These are phyloP conservation scores for Thaleichthys pacificus DNA, from an alignment of 2,797 vertebrate genomes.

Conservation along the genomic window DNA sequence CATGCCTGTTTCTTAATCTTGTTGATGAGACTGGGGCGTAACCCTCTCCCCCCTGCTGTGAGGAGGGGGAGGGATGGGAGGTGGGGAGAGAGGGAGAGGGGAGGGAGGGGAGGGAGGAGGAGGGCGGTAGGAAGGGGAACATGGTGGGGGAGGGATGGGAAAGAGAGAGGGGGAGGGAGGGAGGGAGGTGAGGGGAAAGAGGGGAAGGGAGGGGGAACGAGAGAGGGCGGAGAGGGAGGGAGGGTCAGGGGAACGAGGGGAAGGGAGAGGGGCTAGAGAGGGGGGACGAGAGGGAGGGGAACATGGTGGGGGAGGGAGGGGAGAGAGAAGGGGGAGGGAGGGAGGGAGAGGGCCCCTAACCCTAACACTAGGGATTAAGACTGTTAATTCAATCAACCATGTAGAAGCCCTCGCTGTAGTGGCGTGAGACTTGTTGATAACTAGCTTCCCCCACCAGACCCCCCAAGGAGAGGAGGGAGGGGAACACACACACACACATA, in stretches of 20 bases:
- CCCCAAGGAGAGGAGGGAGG: neutral
- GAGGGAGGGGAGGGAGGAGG: neutral
- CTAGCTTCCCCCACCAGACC: no score
- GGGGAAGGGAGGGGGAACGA: neutral
- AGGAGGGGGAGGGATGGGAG: slow-evolving; percentile 10
- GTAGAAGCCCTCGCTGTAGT: slow-evolving; percentile 29
- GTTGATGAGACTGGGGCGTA: slow-evolving; percentile 67
- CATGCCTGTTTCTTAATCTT: slow-evolving; percentile 65
- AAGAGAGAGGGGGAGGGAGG: neutral
- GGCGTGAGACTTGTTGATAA: neutral
- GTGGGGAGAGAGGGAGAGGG: neutral
- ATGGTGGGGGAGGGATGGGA: neutral
- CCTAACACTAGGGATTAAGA: slow-evolving; percentile 27
- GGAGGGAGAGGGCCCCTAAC: neutral
- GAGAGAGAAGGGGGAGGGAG: no score
- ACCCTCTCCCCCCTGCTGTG: slow-evolving; percentile 69
- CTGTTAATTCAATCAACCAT: slow-evolving; percentile 40
- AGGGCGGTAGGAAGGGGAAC: neutral
- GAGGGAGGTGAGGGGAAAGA: neutral
- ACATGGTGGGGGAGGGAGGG: neutral
- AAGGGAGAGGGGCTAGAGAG: neutral
- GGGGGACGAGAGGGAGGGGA: neutral
- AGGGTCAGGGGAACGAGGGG: neutral
- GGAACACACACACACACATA: neutral
- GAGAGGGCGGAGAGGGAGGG: neutral